These are phyloP conservation scores for Hylaeus anthracinus DNA, from an alignment of 1,140 invertebrate genomes.

Conservation along the genomic window DNA sequence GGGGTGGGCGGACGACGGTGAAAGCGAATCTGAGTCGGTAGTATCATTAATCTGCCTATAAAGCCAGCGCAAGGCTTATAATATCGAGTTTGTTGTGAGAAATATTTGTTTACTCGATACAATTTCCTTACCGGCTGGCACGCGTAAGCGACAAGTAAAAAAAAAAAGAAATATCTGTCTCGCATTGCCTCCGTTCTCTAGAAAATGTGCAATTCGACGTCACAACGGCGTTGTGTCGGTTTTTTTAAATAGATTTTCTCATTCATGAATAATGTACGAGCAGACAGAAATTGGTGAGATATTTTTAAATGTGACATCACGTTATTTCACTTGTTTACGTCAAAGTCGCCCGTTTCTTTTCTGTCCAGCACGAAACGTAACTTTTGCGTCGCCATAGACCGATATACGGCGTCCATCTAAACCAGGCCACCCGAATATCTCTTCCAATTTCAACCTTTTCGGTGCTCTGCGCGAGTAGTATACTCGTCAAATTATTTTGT, in stretches of 20 bases:
- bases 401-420: too few species aligned
- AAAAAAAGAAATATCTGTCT: too few species aligned
- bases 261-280: not conserved
- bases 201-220: not conserved
- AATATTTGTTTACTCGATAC: slow-evolving; percentile 41
- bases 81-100: slow-evolving; percentile 50
- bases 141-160: too few species aligned
- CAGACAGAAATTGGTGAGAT: slow-evolving; percentile 11
- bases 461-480: too few species aligned
- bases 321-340: slow-evolving; percentile 13
- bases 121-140: slow-evolving; percentile 4
- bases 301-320: slow-evolving; percentile 31
- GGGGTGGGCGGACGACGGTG: slow-evolving; percentile 45
- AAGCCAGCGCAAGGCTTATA: slow-evolving; percentile 26
- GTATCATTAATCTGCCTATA: slow-evolving; percentile 46
- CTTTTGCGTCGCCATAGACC: not conserved
- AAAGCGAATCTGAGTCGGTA: slow-evolving; percentile 57
- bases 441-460: too few species aligned
- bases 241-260: slow-evolving; percentile 9
- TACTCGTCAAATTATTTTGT: too few species aligned
- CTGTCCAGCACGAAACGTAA: not conserved
- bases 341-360: not conserved
- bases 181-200: not conserved
- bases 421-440: too few species aligned
- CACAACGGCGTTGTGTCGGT: not conserved